Evolutionary conservation across 2,888 invertebrate species (phyloP).

Genomic region (Nysson spinosus): DNA sequence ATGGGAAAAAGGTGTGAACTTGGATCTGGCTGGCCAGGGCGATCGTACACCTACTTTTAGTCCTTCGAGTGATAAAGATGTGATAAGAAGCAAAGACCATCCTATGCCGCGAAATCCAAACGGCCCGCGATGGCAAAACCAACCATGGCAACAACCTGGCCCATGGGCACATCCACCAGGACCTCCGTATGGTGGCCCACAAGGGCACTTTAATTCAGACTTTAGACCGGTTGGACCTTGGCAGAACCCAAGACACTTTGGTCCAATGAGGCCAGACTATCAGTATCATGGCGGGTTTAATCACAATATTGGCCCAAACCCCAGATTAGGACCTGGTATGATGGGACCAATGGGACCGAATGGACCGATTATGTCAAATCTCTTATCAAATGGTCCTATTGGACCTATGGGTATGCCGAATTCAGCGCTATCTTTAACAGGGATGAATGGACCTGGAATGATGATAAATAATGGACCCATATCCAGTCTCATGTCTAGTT

Average conservation of each 20-base stretch:
- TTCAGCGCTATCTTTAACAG: slow-evolving; percentile 51
- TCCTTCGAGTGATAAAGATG: slow-evolving; percentile 74
- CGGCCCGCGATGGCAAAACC: slow-evolving; percentile 70
- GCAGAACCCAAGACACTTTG: slow-evolving; percentile 74
- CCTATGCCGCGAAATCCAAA: slow-evolving; percentile 73
- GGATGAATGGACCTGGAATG: slow-evolving; percentile 64
- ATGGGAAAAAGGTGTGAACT: slow-evolving; percentile 68
- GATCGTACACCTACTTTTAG: slow-evolving; percentile 63
- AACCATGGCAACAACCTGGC: slow-evolving; percentile 68
- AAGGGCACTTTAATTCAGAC: slow-evolving; percentile 68
- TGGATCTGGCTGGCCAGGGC: slow-evolving; percentile 50
- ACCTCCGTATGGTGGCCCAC: slow-evolving; percentile 59
- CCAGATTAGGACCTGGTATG: slow-evolving; percentile 66
- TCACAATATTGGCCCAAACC: slow-evolving; percentile 64
- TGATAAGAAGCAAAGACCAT: slow-evolving; percentile 71
- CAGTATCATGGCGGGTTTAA: slow-evolving; percentile 70
- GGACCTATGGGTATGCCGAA: slow-evolving; percentile 62
- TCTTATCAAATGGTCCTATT: slow-evolving; percentile 62
- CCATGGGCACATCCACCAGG: slow-evolving; percentile 74
- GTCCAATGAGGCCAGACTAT: slow-evolving; percentile 72
- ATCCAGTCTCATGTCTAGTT: slow-evolving; percentile 43
- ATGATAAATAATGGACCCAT: slow-evolving; percentile 65
- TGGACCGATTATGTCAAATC: slow-evolving; percentile 63
- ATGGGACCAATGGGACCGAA: slow-evolving; percentile 68
- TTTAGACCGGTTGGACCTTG: slow-evolving; percentile 72